phyloP scores from a whole-genome alignment of 2,888 invertebrate species.

The Nowickia ferox region DNA sequence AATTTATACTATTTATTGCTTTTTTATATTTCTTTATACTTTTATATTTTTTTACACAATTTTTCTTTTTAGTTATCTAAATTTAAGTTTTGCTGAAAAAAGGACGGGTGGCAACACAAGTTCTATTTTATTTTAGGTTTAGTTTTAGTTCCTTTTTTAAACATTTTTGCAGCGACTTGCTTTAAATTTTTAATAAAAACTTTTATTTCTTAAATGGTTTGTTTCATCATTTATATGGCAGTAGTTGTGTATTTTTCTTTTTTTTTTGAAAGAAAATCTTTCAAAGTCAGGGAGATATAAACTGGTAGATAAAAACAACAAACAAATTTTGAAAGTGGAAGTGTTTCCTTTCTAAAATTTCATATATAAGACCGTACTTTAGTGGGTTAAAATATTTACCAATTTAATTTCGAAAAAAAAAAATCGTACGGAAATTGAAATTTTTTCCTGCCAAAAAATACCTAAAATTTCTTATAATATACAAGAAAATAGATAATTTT shows the following conservation, averaged over 20 bases:
- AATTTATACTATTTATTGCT: conserved; percentile 66
- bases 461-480: too few relatives aligned
- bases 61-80: conserved; percentile 22
- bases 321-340: too few relatives aligned
- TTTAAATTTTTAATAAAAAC: background rate
- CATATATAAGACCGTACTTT: too few relatives aligned
- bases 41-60: background rate
- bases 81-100: conserved; percentile 56
- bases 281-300: background rate
- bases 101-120: conserved; percentile 70
- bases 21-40: conserved; percentile 25
- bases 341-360: too few relatives aligned
- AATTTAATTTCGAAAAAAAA: too few relatives aligned
- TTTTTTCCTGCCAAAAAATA: too few relatives aligned
- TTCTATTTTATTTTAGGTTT: conserved; percentile 52
- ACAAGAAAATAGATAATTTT: background rate
- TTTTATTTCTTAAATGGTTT: conserved; percentile 16
- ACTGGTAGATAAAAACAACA: background rate
- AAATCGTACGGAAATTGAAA: too few relatives aligned
- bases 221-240: conserved; percentile 48
- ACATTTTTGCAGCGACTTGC: conserved; percentile 16
- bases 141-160: conserved; percentile 13
- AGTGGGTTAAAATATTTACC: too few relatives aligned
- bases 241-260: conserved; percentile 50
- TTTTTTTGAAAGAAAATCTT: background rate